Percentiles rank a stretch among this genome's conserved stretches.
Evolutionary conservation across 2,888 invertebrate species (phyloP).

Genomic region (Caenorhabditis sinica): DNA sequence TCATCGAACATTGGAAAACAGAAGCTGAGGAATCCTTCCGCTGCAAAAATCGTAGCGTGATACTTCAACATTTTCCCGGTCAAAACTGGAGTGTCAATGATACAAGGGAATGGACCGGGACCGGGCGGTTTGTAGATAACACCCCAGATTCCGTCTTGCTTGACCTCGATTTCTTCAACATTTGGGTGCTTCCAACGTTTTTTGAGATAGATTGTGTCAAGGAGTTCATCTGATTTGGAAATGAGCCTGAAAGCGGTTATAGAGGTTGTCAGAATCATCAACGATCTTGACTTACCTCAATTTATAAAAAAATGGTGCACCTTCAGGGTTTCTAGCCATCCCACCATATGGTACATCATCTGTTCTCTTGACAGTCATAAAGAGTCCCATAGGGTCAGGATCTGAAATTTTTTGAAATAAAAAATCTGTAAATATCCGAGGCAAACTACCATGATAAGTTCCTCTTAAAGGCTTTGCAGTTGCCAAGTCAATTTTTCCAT

Average conservation of each 20-base stretch:
- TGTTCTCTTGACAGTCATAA: slow-evolving; percentile 40
- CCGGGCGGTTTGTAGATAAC: slow-evolving; percentile 61
- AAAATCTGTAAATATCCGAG: background rate
- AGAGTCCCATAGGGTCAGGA: slow-evolving; percentile 56
- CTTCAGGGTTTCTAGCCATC: slow-evolving; percentile 6
- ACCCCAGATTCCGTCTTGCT: slow-evolving; percentile 29
- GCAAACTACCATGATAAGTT: slow-evolving; percentile 35
- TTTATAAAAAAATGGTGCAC: slow-evolving; percentile 12
- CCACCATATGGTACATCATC: slow-evolving; percentile 48
- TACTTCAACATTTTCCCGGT: slow-evolving; percentile 47
- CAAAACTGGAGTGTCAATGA: slow-evolving; percentile 62
- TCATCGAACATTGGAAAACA: slow-evolving; percentile 50
- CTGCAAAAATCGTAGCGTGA: slow-evolving; percentile 44
- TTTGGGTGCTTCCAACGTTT: slow-evolving; percentile 49
- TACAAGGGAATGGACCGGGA: slow-evolving; percentile 62
- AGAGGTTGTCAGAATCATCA: background rate
- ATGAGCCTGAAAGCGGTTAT: background rate
- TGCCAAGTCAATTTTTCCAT: background rate
- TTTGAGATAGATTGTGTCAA: slow-evolving; percentile 24
- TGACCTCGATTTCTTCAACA: slow-evolving; percentile 22
- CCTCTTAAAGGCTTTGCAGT: background rate
- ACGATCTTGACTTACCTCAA: background rate
- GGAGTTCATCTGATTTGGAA: background rate
- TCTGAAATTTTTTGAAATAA: background rate
- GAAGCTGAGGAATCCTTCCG: slow-evolving; percentile 63